Evolutionary conservation across 2,797 vertebrate genomes (phyloP).

Genomic region (Propithecus perrieri): DNA sequence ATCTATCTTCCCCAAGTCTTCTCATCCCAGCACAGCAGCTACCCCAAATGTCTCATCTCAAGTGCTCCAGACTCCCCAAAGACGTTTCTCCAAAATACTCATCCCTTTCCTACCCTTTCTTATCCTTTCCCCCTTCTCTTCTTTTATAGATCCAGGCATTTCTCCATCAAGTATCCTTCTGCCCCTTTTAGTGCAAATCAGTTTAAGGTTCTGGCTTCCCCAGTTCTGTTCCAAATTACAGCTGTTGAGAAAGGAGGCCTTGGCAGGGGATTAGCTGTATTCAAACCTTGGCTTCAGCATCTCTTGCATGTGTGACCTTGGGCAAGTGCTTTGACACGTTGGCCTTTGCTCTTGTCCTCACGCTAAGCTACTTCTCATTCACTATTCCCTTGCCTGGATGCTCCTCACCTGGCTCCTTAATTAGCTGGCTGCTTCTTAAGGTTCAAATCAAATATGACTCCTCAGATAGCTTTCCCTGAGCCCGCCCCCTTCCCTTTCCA

Average conservation of each 20-base stretch:
- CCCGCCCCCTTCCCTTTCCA: too few relatives aligned
- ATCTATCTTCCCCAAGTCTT: not conserved
- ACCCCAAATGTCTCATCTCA: too few relatives aligned
- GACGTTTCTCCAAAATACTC: not conserved
- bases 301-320: not conserved
- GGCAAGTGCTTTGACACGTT: not conserved
- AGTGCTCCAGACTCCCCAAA: not conserved
- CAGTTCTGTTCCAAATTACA: not conserved
- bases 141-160: not conserved
- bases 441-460: not conserved
- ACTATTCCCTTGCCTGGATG: not conserved
- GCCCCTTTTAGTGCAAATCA: not conserved
- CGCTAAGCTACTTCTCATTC: not conserved
- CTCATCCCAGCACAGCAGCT: not conserved
- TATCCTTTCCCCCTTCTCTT: not conserved
- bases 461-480: not conserved
- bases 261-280: not conserved
- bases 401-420: not conserved
- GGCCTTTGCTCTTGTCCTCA: not conserved
- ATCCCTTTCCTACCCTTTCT: not conserved
- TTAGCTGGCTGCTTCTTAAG: not conserved
- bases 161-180: not conserved
- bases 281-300: not conserved
- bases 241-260: not conserved
- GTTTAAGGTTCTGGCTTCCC: not conserved